Conservation (phyloP, 1,140 invertebrate species). For the Stenopsyche tienmushanensis region DNA sequence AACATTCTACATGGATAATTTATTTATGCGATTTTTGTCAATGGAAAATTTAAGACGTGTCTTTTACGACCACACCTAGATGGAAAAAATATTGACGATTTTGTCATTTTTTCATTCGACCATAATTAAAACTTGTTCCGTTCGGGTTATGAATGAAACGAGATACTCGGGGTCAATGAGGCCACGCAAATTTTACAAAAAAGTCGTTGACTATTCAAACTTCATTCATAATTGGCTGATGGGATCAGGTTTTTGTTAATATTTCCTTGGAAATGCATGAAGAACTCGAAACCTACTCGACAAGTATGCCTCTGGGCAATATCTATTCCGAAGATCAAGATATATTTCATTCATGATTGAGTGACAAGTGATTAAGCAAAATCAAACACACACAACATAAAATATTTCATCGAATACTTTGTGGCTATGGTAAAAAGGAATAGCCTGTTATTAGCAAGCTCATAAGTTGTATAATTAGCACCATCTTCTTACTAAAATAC, state of each 20-base stretch:
- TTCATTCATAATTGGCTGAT: slow-evolving; percentile 12
- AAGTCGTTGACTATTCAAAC: not conserved
- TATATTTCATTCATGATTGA: not conserved
- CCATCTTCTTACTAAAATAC: too few relatives aligned
- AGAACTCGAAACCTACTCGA: not conserved
- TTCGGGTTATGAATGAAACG: slow-evolving; percentile 21
- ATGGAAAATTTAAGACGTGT: too few relatives aligned
- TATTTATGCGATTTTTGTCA: too few relatives aligned
- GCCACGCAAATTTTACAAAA: slow-evolving; percentile 3
- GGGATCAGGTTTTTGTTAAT: slow-evolving; percentile 8
- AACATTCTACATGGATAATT: too few relatives aligned
- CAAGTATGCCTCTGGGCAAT: not conserved
- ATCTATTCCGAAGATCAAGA: not conserved
- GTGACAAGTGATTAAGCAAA: not conserved
- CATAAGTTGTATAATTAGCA: too few relatives aligned
- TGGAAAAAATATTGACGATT: too few relatives aligned
- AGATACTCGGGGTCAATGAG: slow-evolving; percentile 11
- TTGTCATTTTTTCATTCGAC: not conserved
- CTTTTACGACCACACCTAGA: too few relatives aligned
- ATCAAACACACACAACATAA: too few relatives aligned
- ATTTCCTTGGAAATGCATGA: not conserved
- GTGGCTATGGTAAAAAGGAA: too few relatives aligned
- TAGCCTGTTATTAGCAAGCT: too few relatives aligned
- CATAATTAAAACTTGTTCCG: slow-evolving; percentile 11
- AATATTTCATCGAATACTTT: too few relatives aligned